phyloP scores from a whole-genome alignment of 2,113 vertebrate species.

The Falcunculus frontatus region DNA sequence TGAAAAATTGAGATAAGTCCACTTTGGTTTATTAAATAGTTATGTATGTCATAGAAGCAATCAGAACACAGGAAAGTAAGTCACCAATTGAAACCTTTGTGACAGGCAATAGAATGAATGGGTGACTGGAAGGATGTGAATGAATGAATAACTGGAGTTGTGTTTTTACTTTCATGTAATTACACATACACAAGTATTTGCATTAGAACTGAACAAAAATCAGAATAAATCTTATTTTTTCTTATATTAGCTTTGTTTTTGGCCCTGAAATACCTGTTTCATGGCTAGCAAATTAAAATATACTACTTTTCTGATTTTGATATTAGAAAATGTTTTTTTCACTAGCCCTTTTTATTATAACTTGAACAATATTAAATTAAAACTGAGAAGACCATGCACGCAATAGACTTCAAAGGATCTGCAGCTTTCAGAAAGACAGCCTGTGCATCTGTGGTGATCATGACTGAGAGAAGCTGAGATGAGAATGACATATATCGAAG shows the following conservation, averaged over 20 bases:
- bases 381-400: background rate
- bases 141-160: background rate
- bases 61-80: background rate
- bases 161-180: background rate
- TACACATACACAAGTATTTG: fast-evolving
- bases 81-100: background rate
- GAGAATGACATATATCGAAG: background rate
- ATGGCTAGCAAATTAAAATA: background rate
- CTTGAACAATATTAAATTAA: background rate
- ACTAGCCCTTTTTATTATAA: background rate
- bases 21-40: background rate
- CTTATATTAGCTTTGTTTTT: background rate
- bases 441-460: background rate
- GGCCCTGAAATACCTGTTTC: background rate
- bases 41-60: background rate
- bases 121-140: background rate
- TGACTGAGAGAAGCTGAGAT: background rate
- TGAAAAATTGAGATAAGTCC: background rate
- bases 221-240: background rate
- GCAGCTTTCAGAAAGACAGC: background rate
- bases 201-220: background rate
- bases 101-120: background rate
- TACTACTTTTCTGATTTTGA: background rate
- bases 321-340: background rate
- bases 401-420: background rate